Evolutionary conservation across 2,888 invertebrate species (phyloP).

Genomic region (Mycalesis mineus): DNA sequence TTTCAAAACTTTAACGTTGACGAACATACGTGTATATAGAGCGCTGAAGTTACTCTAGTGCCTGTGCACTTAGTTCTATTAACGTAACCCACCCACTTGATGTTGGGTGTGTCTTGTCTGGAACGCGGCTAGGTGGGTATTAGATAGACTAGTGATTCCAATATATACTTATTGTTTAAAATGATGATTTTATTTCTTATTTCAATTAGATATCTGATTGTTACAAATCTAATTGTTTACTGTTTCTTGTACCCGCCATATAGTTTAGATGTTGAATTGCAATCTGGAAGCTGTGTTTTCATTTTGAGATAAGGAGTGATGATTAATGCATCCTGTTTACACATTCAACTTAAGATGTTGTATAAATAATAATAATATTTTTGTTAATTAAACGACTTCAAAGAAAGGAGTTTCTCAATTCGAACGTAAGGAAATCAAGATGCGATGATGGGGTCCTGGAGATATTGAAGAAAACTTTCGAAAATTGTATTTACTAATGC

Average conservation of each 20-base stretch:
- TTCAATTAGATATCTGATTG: too few relatives aligned
- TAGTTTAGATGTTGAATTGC: neutral
- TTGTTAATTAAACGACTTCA: too few relatives aligned
- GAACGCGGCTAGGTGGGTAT: neutral
- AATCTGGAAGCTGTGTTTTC: neutral
- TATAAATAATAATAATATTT: neutral
- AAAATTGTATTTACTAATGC: too few relatives aligned
- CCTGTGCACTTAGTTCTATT: conserved; percentile 30
- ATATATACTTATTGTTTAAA: neutral
- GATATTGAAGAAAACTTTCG: too few relatives aligned
- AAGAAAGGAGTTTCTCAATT: too few relatives aligned
- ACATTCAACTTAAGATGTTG: neutral
- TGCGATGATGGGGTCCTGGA: too few relatives aligned
- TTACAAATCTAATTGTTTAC: neutral
- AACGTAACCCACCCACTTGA: conserved; percentile 19
- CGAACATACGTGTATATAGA: neutral
- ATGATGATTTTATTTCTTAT: neutral
- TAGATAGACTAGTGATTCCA: neutral
- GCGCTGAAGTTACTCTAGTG: conserved; percentile 19
- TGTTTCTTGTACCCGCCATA: neutral
- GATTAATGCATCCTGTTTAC: conserved; percentile 9
- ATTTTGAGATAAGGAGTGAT: conserved; percentile 4
- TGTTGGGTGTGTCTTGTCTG: conserved; percentile 21
- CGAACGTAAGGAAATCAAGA: too few relatives aligned
- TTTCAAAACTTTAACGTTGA: too few relatives aligned